phyloP scores from a whole-genome alignment of 2,888 invertebrate species.

The Xylota segnis region DNA sequence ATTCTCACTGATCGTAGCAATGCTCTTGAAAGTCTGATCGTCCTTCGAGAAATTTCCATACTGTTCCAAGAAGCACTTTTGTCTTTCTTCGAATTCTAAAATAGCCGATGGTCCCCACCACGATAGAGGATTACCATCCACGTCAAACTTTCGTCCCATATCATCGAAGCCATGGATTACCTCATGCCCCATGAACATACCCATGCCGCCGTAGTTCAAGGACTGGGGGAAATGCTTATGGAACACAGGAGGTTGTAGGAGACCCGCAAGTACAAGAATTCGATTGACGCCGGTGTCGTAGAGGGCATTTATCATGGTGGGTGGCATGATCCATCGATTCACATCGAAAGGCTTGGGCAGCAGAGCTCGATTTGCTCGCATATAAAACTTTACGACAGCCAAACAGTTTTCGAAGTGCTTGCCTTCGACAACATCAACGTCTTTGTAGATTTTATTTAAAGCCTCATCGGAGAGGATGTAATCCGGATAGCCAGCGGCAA shows the following conservation, averaged over 20 bases:
- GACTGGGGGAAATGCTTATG: conserved; percentile 90
- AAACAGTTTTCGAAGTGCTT: conserved; percentile 93
- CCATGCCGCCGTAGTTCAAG: conserved; percentile 78
- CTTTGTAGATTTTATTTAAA: conserved; percentile 92
- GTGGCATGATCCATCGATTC: conserved; percentile 93
- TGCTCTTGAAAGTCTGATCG: conserved; percentile 71
- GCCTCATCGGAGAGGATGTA: conserved; percentile 91
- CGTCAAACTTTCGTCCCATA: conserved; percentile 75
- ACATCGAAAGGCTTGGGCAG: conserved; percentile 88
- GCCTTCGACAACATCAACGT: conserved; percentile 87
- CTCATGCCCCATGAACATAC: conserved; percentile 78
- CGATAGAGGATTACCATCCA: conserved; percentile 65
- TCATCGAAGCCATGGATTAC: conserved; percentile 78
- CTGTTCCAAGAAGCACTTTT: conserved; percentile 76
- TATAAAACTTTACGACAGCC: conserved; percentile 89
- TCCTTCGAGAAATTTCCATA: conserved; percentile 72
- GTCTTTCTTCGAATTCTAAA: conserved; percentile 60
- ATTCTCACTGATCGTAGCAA: conserved; percentile 73
- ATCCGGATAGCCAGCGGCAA: conserved; percentile 97
- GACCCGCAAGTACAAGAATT: conserved; percentile 54
- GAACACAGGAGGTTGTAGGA: conserved; percentile 88
- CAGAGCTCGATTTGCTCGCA: conserved; percentile 89
- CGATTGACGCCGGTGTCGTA: conserved; percentile 90
- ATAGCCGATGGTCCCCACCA: conserved; percentile 77
- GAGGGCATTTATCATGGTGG: conserved; percentile 96